A percentile compares a stretch with the other conserved stretches of the same genome.
Evolutionary conservation across 1,140 invertebrate species (phyloP).

Genomic region (Procambarus clarkii): DNA sequence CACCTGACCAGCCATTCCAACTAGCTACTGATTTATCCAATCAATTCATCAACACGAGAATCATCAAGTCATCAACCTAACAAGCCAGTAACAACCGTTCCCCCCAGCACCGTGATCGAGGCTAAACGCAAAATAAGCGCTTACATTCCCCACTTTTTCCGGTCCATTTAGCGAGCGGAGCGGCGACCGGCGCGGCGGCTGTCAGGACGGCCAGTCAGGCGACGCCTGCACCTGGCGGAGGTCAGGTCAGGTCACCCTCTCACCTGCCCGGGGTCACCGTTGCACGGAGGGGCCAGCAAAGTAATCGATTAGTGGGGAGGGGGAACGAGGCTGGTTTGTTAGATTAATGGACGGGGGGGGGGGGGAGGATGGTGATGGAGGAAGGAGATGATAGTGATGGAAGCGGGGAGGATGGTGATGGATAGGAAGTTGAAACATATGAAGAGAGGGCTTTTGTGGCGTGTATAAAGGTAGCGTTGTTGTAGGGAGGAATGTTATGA

Average conservation of each 20-base stretch:
- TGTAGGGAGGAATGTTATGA: too few relatives aligned
- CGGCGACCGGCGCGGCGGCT: too few relatives aligned
- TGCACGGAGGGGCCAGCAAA: neutral
- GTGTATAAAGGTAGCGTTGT: too few relatives aligned
- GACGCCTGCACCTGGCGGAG: too few relatives aligned
- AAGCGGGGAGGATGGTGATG: neutral
- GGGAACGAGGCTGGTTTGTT: neutral
- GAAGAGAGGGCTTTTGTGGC: too few relatives aligned
- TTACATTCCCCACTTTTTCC: neutral
- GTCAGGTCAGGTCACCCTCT: neutral
- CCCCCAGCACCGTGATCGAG: too few relatives aligned
- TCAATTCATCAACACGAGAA: too few relatives aligned
- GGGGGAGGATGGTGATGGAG: neutral
- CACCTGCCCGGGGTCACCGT: neutral
- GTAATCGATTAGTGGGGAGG: neutral
- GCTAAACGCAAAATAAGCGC: neutral
- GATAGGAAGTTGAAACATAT: too few relatives aligned
- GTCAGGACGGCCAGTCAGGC: too few relatives aligned
- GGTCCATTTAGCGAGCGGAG: neutral
- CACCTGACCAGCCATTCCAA: too few relatives aligned
- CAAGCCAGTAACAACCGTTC: neutral
- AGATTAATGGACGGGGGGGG: neutral
- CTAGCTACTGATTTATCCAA: too few relatives aligned
- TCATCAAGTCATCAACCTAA: too few relatives aligned
- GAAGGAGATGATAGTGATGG: neutral